phyloP scores from a whole-genome alignment of 2,113 vertebrate species.

The Urocynchramus pylzowi region DNA sequence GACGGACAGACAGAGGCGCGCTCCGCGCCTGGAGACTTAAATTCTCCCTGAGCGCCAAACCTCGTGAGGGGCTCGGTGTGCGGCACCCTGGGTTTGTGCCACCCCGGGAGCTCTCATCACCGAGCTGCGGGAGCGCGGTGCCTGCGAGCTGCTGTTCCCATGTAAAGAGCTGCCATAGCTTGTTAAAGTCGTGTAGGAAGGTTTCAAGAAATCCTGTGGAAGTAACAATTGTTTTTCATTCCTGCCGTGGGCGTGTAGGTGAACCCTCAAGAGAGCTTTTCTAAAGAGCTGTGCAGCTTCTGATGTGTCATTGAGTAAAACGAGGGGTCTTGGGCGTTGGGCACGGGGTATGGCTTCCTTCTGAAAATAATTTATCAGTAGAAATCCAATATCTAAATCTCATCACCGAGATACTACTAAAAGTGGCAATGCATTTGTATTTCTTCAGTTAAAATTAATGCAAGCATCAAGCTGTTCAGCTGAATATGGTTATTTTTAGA shows the following conservation, averaged over 20 bases:
- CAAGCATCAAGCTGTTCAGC: neutral
- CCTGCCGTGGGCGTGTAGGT: neutral
- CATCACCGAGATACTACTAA: fast-evolving
- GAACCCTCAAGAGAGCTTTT: neutral
- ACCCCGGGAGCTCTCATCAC: no score
- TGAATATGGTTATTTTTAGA: neutral
- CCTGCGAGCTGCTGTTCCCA: fast-evolving
- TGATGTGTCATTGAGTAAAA: neutral
- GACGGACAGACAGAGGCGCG: fast-evolving
- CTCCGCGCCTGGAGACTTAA: neutral
- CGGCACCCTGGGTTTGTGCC: neutral
- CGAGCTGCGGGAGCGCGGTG: neutral
- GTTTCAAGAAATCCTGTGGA: neutral
- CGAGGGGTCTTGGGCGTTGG: no score
- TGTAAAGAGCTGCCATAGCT: no score
- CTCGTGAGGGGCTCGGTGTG: neutral
- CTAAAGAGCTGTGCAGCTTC: neutral
- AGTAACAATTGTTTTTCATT: neutral
- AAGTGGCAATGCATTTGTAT: fast-evolving
- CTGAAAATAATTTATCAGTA: no score
- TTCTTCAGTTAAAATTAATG: neutral
- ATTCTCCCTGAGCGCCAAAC: fast-evolving
- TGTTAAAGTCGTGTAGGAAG: neutral
- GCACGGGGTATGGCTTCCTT: fast-evolving
- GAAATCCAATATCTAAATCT: fast-evolving